Evolutionary conservation across 2,113 vertebrate species (phyloP).

Genomic region (Antechinus stuartii): DNA sequence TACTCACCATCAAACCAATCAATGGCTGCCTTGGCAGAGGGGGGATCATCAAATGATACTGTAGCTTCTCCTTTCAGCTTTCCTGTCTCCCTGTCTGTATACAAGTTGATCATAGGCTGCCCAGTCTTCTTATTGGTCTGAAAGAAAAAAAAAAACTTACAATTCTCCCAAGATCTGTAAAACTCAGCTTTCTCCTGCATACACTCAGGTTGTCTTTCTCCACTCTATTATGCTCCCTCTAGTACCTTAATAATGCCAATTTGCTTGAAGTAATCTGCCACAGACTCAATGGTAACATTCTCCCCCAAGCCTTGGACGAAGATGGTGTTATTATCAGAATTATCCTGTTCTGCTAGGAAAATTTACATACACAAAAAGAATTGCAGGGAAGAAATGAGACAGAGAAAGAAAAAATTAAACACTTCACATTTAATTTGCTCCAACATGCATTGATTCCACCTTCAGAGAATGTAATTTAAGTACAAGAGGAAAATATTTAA

Average conservation of each 20-base stretch:
- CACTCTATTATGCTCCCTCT: background rate
- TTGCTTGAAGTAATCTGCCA: slow-evolving; percentile 95
- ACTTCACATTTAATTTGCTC: background rate
- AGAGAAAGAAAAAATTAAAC: background rate
- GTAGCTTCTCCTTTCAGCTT: slow-evolving; percentile 95
- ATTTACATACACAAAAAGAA: background rate
- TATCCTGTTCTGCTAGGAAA: slow-evolving; percentile 90
- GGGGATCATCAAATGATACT: slow-evolving; percentile 93
- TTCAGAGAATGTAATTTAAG: background rate
- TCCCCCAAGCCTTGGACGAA: slow-evolving; percentile 95
- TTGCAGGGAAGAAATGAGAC: slow-evolving; percentile 2
- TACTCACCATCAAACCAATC: slow-evolving; percentile 93
- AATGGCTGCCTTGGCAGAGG: slow-evolving; percentile 93
- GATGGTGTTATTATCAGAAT: slow-evolving; percentile 96
- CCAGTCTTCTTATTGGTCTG: slow-evolving; percentile 95
- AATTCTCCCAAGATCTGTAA: background rate
- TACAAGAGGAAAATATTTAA: slow-evolving; percentile 1
- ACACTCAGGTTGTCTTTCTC: background rate
- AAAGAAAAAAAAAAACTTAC: background rate
- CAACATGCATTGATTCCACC: background rate
- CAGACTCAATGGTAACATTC: slow-evolving; percentile 91
- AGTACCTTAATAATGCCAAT: slow-evolving; percentile 94
- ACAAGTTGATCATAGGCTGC: slow-evolving; percentile 96
- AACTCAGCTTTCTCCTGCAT: background rate
- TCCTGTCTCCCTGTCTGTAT: slow-evolving; percentile 93